Percentiles rank a stretch among this genome's conserved stretches.
These are phyloP conservation scores for Pseudochaenichthys georgianus DNA, from an alignment of 2,797 vertebrate genomes.

Conservation along the genomic window DNA sequence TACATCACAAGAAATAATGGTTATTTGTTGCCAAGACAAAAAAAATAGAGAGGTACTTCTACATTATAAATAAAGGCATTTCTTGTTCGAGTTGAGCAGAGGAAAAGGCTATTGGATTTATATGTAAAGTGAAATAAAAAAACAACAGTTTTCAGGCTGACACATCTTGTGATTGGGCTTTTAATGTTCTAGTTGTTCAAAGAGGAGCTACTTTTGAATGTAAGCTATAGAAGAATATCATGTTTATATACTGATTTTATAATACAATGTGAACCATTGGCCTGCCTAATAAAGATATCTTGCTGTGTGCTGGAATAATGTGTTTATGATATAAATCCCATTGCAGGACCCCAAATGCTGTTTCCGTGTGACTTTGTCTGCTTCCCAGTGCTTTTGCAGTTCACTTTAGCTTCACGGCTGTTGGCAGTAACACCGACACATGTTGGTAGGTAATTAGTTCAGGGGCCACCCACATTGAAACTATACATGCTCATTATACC, in stretches of 20 bases:
- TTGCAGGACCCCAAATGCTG: neutral
- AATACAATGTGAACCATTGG: neutral
- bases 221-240: neutral
- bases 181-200: neutral
- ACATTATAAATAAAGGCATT: neutral
- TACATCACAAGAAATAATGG: neutral
- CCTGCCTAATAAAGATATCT: neutral
- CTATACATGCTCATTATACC: constrained; percentile 9
- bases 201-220: neutral
- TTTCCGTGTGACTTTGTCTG: neutral
- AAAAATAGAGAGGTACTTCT: neutral
- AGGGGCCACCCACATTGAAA: constrained; percentile 32
- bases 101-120: neutral
- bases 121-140: neutral
- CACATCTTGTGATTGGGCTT: neutral
- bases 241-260: neutral
- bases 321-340: neutral
- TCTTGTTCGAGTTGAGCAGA: neutral
- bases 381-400: neutral
- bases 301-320: neutral
- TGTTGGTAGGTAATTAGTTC: constrained; percentile 9
- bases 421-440: constrained; percentile 16
- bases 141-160: neutral
- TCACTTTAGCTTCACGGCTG: constrained; percentile 2
- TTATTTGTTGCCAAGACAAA: neutral